Percentiles rank a stretch among this genome's conserved stretches.
Evolutionary conservation across 2,113 vertebrate genomes (phyloP).

Genomic region (Lasiurus borealis): DNA sequence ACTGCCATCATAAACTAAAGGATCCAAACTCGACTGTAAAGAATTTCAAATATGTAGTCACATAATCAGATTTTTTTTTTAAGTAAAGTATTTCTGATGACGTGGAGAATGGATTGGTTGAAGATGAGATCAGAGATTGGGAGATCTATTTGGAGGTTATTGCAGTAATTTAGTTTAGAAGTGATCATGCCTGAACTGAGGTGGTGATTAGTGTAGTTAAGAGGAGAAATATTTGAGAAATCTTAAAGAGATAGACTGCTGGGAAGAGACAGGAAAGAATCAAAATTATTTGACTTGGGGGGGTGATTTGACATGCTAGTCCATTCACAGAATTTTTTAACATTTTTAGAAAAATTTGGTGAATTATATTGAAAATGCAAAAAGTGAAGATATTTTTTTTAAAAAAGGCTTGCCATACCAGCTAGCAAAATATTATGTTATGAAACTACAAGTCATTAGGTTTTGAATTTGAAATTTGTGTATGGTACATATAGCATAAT

Average conservation of each 20-base stretch:
- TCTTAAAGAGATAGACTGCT: background rate
- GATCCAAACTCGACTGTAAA: background rate
- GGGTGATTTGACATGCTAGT: background rate
- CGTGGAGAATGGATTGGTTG: background rate
- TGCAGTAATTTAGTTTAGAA: background rate
- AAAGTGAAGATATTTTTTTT: background rate
- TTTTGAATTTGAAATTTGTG: constrained; percentile 15
- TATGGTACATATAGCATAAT: background rate
- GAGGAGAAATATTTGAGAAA: background rate
- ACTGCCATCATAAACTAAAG: background rate
- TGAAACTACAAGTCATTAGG: background rate
- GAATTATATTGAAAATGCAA: constrained; percentile 34
- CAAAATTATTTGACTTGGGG: background rate
- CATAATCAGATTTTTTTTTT: background rate
- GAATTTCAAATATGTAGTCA: background rate
- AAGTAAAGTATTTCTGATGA: background rate
- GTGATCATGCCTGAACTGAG: background rate
- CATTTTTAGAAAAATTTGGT: background rate
- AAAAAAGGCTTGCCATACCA: background rate
- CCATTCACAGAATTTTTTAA: constrained; percentile 26
- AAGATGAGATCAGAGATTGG: background rate
- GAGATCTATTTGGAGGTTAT: background rate
- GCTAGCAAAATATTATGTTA: constrained; percentile 15
- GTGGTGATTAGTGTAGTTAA: background rate
- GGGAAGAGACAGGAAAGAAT: background rate